phyloP scores from a whole-genome alignment of 2,888 invertebrate genomes.

The Bhutanitis thaidina region DNA sequence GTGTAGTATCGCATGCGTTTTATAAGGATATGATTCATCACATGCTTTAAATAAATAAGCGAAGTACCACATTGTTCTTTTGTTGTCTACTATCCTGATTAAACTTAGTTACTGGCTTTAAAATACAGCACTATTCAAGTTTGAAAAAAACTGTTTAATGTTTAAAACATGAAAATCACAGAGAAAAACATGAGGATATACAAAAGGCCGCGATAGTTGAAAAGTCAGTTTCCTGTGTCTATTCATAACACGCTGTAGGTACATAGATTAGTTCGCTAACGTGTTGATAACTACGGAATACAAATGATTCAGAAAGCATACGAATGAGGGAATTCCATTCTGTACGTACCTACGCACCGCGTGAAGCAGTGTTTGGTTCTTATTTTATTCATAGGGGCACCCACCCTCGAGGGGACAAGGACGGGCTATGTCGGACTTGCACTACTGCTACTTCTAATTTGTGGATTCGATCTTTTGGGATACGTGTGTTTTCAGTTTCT shows the following conservation, averaged over 20 bases:
- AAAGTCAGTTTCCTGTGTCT: constrained; percentile 51
- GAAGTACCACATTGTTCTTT: neutral
- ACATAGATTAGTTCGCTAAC: constrained; percentile 47
- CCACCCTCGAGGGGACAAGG: too few species aligned
- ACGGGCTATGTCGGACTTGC: too few species aligned
- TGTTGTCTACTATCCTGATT: constrained; percentile 1
- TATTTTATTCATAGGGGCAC: too few species aligned
- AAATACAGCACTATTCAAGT: too few species aligned
- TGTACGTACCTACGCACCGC: constrained; percentile 36
- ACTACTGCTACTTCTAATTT: too few species aligned
- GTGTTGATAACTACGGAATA: constrained; percentile 49
- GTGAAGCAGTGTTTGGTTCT: too few species aligned
- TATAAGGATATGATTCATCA: neutral
- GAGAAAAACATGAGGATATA: constrained; percentile 15
- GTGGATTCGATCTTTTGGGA: too few species aligned
- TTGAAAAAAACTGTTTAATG: too few species aligned
- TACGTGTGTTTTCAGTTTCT: too few species aligned
- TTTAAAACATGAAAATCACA: constrained; percentile 13
- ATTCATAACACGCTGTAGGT: constrained; percentile 33
- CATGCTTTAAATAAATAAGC: neutral
- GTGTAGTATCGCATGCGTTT: constrained; percentile 1
- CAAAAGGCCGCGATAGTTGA: constrained; percentile 31
- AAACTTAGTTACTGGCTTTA: too few species aligned
- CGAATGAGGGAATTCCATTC: constrained; percentile 68
- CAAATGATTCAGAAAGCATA: constrained; percentile 71